Percentiles rank a stretch among this genome's conserved stretches.
Conservation (phyloP, 2,113 vertebrate species). For the Myotis lucifugus region DNA sequence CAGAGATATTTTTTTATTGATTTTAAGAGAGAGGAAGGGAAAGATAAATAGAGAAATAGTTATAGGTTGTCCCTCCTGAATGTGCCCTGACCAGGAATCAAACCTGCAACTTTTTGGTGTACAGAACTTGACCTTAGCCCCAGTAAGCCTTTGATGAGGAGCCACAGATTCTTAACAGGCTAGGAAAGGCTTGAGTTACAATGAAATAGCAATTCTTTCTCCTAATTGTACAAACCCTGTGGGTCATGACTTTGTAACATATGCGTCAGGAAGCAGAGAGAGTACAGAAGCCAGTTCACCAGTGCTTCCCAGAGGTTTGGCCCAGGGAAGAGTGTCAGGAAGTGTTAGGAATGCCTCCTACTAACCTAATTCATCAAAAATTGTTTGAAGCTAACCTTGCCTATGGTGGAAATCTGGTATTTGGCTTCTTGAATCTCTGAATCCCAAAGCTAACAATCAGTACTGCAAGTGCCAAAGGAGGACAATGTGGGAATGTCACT, state of each 20-base stretch:
- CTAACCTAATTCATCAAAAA: neutral
- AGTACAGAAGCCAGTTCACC: rapidly evolving
- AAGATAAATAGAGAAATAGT: too few relatives aligned
- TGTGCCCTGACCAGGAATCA: too few relatives aligned
- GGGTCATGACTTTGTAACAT: neutral
- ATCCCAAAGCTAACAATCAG: neutral
- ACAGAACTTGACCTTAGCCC: neutral
- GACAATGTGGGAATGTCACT: neutral
- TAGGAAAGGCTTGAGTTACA: neutral
- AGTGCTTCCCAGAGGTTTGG: neutral
- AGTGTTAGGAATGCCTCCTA: neutral
- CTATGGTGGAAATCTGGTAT: neutral
- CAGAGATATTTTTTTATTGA: too few relatives aligned
- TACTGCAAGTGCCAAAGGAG: neutral
- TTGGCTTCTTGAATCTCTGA: neutral
- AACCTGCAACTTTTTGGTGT: too few relatives aligned
- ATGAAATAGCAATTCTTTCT: neutral
- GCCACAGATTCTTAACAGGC: neutral
- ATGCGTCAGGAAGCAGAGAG: rapidly evolving
- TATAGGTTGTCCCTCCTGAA: too few relatives aligned
- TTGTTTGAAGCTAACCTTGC: neutral
- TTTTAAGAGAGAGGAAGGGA: too few relatives aligned
- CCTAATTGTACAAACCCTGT: neutral
- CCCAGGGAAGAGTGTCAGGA: neutral
- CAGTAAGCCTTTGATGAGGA: neutral